Evolutionary conservation across 2,113 vertebrate genomes (phyloP), one percentile per base, ranked within the genome.

Genomic region (Colius striatus): DNA sequence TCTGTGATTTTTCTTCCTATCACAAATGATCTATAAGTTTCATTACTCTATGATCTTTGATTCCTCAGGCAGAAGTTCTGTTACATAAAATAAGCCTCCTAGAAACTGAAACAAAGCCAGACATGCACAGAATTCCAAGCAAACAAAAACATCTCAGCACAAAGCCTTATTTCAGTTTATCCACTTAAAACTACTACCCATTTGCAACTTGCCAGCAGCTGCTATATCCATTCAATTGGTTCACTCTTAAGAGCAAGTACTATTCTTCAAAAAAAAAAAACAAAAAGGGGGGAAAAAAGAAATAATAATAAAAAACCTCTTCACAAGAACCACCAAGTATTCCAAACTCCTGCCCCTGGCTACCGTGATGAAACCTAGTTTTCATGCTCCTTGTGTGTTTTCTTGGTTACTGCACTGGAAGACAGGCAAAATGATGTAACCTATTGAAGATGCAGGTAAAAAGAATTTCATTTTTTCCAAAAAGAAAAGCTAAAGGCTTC

Each of bases 1-100:
- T 95, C 93, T 83, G 95, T 92, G 73, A 97, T 97, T 97, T 98
- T 97, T 97, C 97, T 97, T 97, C 94, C 95, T 98, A 98, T 98
- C 97, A 97, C 78, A 94, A 96, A 97, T 98, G 98, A 98, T 98
- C 96, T 97, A 98, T 98, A 98, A 97, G 89, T 97, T 98, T 98
- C 97, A 98, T 98, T 98, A 98, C 66, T 97, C 92, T 96, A 91
- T 97, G 87, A 97, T 97, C 95, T 95, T 96, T 96, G 95, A 95
- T 94, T 97, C 98, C 97, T 98, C 74, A 91, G 97, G 97, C 98
- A 95, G 95, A 90, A 79, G 63, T 89, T 96, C 73, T 87, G 85
- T 75, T 96, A 86, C 53, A 94, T 78, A 95, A 87, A 95, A 88
- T 87, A 97, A 97, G 32, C 53, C 71, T 96, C 75, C 57, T 91